phyloP scores from a whole-genome alignment of 1,140 invertebrate genomes.

The Pseudoatta argentina region DNA sequence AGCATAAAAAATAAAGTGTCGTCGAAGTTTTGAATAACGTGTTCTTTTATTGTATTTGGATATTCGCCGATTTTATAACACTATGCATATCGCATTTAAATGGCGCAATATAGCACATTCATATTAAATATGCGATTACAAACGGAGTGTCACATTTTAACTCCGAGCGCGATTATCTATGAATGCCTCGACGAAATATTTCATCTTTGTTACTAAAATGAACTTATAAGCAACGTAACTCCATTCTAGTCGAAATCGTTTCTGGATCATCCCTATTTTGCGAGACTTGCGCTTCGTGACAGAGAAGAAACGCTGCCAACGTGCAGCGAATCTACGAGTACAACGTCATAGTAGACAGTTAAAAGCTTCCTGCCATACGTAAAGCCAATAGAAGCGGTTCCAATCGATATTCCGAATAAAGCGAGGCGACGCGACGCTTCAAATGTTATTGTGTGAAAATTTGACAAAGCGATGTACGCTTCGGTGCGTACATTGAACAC shows the following conservation, averaged over 20 bases:
- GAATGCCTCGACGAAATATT: not conserved
- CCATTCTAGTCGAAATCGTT: not conserved
- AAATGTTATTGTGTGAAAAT: conserved; percentile 58
- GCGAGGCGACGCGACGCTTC: conserved; percentile 55
- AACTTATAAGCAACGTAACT: not conserved
- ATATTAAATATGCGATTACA: not conserved
- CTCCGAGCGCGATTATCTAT: not conserved
- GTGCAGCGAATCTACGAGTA: conserved; percentile 15
- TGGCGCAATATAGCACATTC: not conserved
- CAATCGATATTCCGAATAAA: conserved; percentile 58
- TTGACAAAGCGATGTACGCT: conserved; percentile 58
- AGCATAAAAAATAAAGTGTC: not conserved
- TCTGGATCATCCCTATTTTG: not conserved
- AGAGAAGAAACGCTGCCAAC: not conserved
- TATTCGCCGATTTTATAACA: not conserved
- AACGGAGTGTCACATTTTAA: not conserved
- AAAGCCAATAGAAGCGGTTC: conserved; percentile 47
- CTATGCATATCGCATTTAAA: not conserved
- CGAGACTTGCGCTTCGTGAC: not conserved
- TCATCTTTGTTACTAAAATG: not conserved
- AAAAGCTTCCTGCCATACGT: conserved; percentile 56
- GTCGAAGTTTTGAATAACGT: not conserved
- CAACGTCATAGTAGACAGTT: conserved; percentile 35
- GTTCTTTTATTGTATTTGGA: not conserved
- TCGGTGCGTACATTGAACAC: conserved; percentile 52